Conservation (phyloP, 2,797 vertebrate species). For the Chrysocyon brachyurus region DNA sequence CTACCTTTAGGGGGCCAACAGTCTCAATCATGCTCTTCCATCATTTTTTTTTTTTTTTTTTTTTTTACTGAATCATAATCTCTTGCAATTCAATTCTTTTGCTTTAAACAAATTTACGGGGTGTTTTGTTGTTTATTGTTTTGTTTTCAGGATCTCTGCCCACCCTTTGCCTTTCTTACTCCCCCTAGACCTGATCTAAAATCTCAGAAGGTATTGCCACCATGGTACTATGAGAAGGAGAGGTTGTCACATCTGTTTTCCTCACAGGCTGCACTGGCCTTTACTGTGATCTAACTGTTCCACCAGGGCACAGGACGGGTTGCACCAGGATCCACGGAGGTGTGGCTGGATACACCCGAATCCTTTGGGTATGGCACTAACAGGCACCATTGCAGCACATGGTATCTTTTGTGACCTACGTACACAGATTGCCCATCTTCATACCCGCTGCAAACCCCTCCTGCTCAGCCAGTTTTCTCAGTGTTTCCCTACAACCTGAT, state of each 20-base stretch:
- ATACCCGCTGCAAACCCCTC: background rate
- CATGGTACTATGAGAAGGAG: background rate
- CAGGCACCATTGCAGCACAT: rapidly evolving
- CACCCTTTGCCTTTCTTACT: background rate
- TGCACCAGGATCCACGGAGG: background rate
- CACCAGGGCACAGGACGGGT: background rate
- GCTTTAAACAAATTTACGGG: background rate
- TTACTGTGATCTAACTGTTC: background rate
- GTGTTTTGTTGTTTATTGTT: background rate
- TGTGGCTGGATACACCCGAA: background rate
- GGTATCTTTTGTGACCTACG: background rate
- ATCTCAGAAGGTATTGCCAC: rapidly evolving
- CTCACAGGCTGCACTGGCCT: background rate
- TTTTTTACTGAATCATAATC: background rate
- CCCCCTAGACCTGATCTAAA: background rate
- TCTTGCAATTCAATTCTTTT: background rate
- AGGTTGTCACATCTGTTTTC: background rate
- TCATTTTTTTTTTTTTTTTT: background rate
- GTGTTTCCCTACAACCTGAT: background rate
- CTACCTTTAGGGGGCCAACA: background rate
- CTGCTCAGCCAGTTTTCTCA: background rate
- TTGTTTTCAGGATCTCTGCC: background rate
- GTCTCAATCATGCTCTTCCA: background rate
- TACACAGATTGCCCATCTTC: background rate
- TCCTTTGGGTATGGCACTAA: background rate